phyloP scores from a whole-genome alignment of 2,888 invertebrate species.

The Leptopilina myrica region DNA sequence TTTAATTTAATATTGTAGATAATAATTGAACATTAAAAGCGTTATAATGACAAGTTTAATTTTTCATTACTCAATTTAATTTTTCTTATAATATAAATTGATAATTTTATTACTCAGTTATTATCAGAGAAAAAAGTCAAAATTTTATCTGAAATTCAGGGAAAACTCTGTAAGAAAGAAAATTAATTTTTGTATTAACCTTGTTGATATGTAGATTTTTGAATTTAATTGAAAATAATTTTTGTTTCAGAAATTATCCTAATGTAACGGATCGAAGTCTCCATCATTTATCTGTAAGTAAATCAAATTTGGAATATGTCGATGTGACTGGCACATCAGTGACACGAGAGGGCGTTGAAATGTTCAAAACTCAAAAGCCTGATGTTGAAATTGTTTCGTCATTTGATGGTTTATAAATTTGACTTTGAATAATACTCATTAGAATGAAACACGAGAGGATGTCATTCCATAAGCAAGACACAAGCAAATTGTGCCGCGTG shows the following conservation, averaged over 20 bases:
- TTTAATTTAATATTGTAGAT: too few relatives aligned
- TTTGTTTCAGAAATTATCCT: slow-evolving; percentile 79
- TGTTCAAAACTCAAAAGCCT: slow-evolving; percentile 80
- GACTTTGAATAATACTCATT: slow-evolving; percentile 11
- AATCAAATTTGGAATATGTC: slow-evolving; percentile 79
- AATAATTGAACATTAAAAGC: too few relatives aligned
- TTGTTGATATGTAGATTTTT: neutral
- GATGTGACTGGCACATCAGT: slow-evolving; percentile 85
- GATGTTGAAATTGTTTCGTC: slow-evolving; percentile 75
- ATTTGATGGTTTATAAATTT: slow-evolving; percentile 64
- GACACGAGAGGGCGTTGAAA: slow-evolving; percentile 80
- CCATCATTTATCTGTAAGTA: slow-evolving; percentile 80
- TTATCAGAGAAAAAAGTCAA: too few relatives aligned
- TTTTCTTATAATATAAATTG: too few relatives aligned
- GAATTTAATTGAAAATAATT: neutral
- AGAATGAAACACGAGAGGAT: neutral
- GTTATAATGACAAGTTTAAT: too few relatives aligned
- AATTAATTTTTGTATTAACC: too few relatives aligned
- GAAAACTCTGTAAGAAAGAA: neutral
- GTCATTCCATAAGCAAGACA: neutral
- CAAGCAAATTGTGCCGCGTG: neutral
- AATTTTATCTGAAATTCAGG: too few relatives aligned
- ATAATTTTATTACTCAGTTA: too few relatives aligned
- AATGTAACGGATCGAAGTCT: slow-evolving; percentile 82
- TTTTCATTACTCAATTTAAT: too few relatives aligned